These are phyloP conservation scores for Hydrocynus forskahlii DNA, from an alignment of 2,797 vertebrate genomes.

Conservation along the genomic window DNA sequence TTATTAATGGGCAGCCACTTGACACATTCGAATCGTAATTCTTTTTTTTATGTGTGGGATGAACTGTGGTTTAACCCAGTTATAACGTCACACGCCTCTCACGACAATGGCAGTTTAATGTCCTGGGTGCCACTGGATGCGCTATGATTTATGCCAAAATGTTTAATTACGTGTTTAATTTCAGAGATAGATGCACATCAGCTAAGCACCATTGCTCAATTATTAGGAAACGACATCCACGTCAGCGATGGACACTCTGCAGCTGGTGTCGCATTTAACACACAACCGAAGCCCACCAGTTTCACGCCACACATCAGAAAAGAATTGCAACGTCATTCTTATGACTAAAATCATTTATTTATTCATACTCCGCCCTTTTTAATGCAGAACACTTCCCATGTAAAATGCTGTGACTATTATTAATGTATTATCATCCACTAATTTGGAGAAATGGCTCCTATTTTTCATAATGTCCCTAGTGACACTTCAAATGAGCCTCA, in stretches of 20 bases:
- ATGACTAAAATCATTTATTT: not conserved
- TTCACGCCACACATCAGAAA: not conserved
- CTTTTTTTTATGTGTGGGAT: not conserved
- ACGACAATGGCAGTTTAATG: not conserved
- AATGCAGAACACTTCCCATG: not conserved
- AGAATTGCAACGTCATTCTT: not conserved
- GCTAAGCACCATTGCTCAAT: not conserved
- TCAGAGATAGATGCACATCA: slow-evolving; percentile 28
- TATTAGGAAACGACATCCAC: no score
- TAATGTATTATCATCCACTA: not conserved
- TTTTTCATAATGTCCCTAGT: not conserved
- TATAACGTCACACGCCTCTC: not conserved
- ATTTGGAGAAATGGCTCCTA: not conserved
- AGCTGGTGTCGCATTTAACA: no score
- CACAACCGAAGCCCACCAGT: no score
- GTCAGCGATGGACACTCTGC: not conserved
- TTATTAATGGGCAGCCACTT: not conserved
- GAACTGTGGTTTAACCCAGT: not conserved
- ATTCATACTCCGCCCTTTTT: not conserved
- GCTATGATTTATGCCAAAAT: slow-evolving; percentile 28
- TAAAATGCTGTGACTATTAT: not conserved
- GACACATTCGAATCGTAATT: not conserved
- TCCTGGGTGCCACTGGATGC: slow-evolving; percentile 2
- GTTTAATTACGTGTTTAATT: slow-evolving; percentile 38
- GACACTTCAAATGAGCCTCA: not conserved